These are phyloP conservation scores for Sphaeridia pumilis DNA, from an alignment of 2,888 invertebrate species.

Conservation along the genomic window DNA sequence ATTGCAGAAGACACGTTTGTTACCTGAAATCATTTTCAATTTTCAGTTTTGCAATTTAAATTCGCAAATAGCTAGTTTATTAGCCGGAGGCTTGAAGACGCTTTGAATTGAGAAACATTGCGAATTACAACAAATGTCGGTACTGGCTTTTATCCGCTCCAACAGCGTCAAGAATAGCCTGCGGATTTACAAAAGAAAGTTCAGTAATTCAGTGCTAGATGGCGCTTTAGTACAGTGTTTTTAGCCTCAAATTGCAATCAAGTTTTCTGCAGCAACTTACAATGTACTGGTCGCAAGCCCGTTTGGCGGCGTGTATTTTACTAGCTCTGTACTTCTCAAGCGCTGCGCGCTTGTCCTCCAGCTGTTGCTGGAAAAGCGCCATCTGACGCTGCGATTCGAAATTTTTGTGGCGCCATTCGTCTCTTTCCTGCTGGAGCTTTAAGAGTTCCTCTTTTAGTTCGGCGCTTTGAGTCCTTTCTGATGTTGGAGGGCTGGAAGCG, in stretches of 20 bases:
- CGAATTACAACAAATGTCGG: constrained; percentile 5
- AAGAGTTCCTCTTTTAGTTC: not conserved
- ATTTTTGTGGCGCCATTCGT: not conserved
- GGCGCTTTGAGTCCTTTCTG: too few relatives aligned
- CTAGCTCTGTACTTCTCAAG: not conserved
- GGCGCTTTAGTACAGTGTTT: not conserved
- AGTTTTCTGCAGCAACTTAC: not conserved
- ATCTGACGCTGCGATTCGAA: constrained; percentile 3
- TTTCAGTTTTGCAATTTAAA: not conserved
- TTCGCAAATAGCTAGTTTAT: too few relatives aligned
- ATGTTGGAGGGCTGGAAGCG: not conserved
- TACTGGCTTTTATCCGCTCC: constrained; percentile 9
- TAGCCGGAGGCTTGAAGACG: too few relatives aligned
- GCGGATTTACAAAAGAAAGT: not conserved
- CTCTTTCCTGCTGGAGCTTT: not conserved
- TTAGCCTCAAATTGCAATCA: not conserved
- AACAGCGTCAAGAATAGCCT: constrained; percentile 5
- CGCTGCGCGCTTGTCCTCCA: not conserved
- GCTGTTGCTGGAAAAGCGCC: constrained; percentile 3
- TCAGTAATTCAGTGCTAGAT: not conserved
- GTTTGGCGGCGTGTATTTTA: not conserved
- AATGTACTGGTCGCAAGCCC: constrained; percentile 5
- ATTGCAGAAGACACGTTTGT: too few relatives aligned
- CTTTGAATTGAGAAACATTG: too few relatives aligned
- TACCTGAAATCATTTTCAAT: not conserved